These are phyloP conservation scores for Sebastes minor DNA, from an alignment of 2,797 vertebrate genomes.

Conservation along the genomic window DNA sequence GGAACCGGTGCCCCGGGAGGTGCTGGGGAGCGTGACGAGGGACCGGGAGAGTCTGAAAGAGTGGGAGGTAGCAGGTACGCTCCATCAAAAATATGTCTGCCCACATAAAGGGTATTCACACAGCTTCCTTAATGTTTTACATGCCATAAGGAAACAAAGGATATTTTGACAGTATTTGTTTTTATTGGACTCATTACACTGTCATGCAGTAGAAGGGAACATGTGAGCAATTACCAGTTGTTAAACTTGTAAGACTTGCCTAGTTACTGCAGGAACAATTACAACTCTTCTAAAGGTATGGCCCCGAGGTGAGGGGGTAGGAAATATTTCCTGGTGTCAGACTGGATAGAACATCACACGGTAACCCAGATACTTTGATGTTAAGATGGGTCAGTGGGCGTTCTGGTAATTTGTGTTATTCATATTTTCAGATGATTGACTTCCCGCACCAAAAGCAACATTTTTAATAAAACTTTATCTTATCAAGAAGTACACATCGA, in stretches of 20 bases:
- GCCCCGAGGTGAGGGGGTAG: neutral
- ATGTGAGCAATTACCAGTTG: neutral
- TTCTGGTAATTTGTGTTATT: neutral
- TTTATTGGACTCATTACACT: constrained; percentile 12
- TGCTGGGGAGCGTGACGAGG: constrained; percentile 90
- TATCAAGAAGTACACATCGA: neutral
- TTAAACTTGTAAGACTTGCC: neutral
- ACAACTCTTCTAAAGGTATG: neutral
- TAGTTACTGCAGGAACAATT: neutral
- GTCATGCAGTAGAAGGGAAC: neutral
- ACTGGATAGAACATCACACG: constrained; percentile 46
- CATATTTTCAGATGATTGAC: neutral
- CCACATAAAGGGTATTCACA: neutral
- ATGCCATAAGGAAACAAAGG: neutral
- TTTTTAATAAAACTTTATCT: neutral
- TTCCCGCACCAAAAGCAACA: neutral
- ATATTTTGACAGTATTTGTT: neutral
- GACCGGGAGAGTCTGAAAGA: constrained; percentile 84
- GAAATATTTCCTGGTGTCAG: constrained; percentile 12
- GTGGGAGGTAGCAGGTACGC: constrained; percentile 90
- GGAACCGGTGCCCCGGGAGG: constrained; percentile 91
- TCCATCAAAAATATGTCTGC: neutral
- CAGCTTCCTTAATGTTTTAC: neutral
- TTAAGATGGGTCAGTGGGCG: neutral
- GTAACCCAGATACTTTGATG: constrained; percentile 1